Evolutionary conservation across 2,797 vertebrate species (phyloP), one percentile per base, ranked within the genome.

Genomic region (Onychomys leucogaster): DNA sequence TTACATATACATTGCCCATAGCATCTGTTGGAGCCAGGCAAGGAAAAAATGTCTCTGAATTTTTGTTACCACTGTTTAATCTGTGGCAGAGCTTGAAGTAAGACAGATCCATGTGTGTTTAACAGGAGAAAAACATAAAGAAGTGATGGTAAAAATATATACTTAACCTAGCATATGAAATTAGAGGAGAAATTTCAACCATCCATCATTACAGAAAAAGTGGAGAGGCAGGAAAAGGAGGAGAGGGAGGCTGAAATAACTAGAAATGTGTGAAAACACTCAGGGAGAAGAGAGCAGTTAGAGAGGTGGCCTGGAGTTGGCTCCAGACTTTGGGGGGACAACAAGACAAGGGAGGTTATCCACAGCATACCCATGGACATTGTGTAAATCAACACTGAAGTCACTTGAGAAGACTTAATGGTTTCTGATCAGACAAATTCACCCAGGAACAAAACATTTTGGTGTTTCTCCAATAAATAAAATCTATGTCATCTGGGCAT

Each of bases 311-410:
- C 57, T 82, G 16, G 75, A 67, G 32, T 63, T 83, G 29, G 73
- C 49, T 86, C 21, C 46, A 55, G 46, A 34, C 82, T 77, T 67
- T 55, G 59, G 80, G 43, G 27, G 61, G 23, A 65, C 29, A 77
- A 52, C n/a, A 84, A 91, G 63, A 34, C 75, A 61, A 43, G 43
- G 65, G 43, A 88, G 49, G 46, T 78, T 63, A 82, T 75, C 61
- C 65, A 76, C 77, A 94, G 59, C 73, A 69, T 12, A 6, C 49
- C 55, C 37, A 25, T 27, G 63, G 21, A 16, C 14, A 27, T 16
- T 67, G 65, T 81, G 37, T 67, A 89, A 94, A 85, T 95, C 93
- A 97, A 19, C 71, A 37, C 9, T 27, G 37, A 86, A 91, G 73
- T 90, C 84, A 85, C 16, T 75, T 34, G 86, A 86, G 75, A 65